These are phyloP conservation scores for Andrena marginata DNA, from an alignment of 2,888 invertebrate species.

Conservation along the genomic window DNA sequence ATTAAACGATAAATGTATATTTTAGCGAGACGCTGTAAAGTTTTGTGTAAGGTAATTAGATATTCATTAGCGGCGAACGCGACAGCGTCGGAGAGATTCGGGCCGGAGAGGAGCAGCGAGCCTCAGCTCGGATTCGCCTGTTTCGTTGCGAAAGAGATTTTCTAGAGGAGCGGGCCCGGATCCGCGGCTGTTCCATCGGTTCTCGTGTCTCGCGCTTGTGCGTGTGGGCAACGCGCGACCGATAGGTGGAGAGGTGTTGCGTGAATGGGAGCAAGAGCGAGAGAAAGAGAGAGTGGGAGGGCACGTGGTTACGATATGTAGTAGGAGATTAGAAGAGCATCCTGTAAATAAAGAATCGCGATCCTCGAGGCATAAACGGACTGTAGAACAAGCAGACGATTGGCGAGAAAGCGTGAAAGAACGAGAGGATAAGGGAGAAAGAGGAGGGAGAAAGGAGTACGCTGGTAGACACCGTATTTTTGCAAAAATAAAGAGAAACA, in stretches of 20 bases:
- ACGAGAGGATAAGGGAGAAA: slow-evolving; percentile 20
- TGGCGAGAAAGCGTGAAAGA: slow-evolving; percentile 44
- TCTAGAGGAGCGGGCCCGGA: background rate
- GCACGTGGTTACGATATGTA: slow-evolving; percentile 13
- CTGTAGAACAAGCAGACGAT: slow-evolving; percentile 58
- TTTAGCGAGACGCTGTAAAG: slow-evolving; percentile 67
- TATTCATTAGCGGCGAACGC: slow-evolving; percentile 54
- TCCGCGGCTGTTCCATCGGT: slow-evolving; percentile 21
- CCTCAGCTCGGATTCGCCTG: background rate
- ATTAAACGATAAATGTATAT: slow-evolving; percentile 62
- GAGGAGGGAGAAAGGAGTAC: slow-evolving; percentile 38
- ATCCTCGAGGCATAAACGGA: slow-evolving; percentile 41
- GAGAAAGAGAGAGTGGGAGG: slow-evolving; percentile 8
- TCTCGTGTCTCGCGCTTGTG: slow-evolving; percentile 28
- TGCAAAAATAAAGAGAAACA: slow-evolving; percentile 32
- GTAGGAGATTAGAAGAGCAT: slow-evolving; percentile 21
- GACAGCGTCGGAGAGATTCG: slow-evolving; percentile 32
- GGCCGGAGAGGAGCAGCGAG: background rate
- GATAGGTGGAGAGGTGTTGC: slow-evolving; percentile 12
- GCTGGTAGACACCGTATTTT: slow-evolving; percentile 61
- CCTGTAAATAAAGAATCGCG: slow-evolving; percentile 59
- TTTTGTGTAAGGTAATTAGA: slow-evolving; percentile 63
- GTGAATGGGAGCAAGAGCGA: background rate
- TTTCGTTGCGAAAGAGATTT: background rate
- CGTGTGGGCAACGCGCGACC: slow-evolving; percentile 31